phyloP scores from a whole-genome alignment of 2,888 invertebrate genomes.

The Hipparchia semele region DNA sequence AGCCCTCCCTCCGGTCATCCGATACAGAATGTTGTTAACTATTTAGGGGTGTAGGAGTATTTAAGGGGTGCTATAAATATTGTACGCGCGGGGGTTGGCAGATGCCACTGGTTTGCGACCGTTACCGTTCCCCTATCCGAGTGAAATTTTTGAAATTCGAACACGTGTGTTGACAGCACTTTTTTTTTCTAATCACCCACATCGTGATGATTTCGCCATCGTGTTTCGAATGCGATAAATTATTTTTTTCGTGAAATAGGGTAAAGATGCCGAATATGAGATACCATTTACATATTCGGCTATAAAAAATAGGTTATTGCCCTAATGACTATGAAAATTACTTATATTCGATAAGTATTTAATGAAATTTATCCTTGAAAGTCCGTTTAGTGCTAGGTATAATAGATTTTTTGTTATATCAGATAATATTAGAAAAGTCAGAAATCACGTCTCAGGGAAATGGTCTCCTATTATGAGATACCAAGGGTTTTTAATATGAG shows the following conservation, averaged over 20 bases:
- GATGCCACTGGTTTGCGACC: conserved; percentile 67
- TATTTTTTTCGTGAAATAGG: conserved; percentile 8
- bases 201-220: conserved; percentile 46
- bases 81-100: conserved; percentile 61
- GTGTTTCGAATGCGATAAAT: conserved; percentile 33
- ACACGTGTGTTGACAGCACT: conserved; percentile 78
- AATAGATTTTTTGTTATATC: too few species aligned
- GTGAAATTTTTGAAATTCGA: conserved; percentile 67
- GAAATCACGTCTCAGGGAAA: too few species aligned
- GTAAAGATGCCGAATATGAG: too few species aligned
- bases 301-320: too few species aligned
- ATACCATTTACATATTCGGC: too few species aligned
- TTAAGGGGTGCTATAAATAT: conserved; percentile 51
- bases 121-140: conserved; percentile 76
- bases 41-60: conserved; percentile 5
- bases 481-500: too few species aligned
- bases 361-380: too few species aligned
- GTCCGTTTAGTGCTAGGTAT: too few species aligned
- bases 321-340: too few species aligned
- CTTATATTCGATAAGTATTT: too few species aligned
- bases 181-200: conserved; percentile 53
- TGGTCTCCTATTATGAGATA: too few species aligned
- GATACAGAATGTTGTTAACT: conserved; percentile 35
- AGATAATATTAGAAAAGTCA: too few species aligned
- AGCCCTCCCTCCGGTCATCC: conserved; percentile 48